Conservation (phyloP, 35 echinoderm and acorn worm genomes). For the Anneissia japonica region DNA sequence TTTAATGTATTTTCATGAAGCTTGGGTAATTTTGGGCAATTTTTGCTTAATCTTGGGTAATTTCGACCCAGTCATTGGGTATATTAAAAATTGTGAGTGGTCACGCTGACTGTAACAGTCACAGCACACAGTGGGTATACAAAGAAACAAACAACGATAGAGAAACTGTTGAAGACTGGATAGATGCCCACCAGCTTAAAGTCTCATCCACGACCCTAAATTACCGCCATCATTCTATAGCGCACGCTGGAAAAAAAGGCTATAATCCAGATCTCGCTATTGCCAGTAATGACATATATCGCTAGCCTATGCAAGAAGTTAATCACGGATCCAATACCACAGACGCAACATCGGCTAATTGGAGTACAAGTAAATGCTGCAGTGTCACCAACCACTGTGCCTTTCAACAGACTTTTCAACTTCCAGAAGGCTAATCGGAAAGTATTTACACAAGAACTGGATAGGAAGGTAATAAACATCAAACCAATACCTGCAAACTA, state of each 20-base stretch:
- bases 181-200: constrained; percentile 3
- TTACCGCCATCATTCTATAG: constrained; percentile 31
- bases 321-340: constrained; percentile 12
- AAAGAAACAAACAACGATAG: constrained; percentile 29
- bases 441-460: constrained; percentile 18
- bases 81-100: too few species aligned
- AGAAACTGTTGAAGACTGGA: constrained; percentile 24
- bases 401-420: constrained; percentile 36
- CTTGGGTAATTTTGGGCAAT: too few species aligned
- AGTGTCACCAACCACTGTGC: neutral
- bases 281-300: constrained; percentile 4
- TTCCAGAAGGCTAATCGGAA: constrained; percentile 38
- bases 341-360: constrained; percentile 37
- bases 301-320: constrained; percentile 13
- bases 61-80: too few species aligned
- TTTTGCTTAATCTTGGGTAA: too few species aligned
- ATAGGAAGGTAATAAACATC: neutral
- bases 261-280: constrained; percentile 47
- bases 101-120: too few species aligned
- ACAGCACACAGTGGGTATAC: neutral
- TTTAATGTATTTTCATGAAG: too few species aligned
- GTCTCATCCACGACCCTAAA: constrained; percentile 34
- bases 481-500: constrained; percentile 19
- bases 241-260: constrained; percentile 27
- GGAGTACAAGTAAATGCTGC: constrained; percentile 27